Percentiles rank a stretch among this genome's conserved stretches.
Conservation (phyloP, 2,888 invertebrate genomes). For the Spatulosminthurus flaviceps region DNA sequence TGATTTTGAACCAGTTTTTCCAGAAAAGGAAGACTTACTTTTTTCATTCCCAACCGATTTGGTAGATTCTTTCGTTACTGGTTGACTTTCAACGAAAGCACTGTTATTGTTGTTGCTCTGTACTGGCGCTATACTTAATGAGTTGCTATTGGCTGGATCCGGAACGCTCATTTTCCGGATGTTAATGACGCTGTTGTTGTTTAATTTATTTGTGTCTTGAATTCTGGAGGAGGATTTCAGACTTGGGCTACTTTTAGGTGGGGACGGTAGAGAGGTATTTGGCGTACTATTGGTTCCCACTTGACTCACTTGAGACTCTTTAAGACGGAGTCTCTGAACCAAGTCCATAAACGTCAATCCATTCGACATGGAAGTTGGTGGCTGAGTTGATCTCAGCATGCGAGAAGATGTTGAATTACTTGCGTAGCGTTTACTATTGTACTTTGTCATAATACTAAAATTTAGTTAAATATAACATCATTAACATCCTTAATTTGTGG, state of each 20-base stretch:
- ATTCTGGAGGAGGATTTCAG: neutral
- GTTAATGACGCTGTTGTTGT: neutral
- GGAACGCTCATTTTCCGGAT: neutral
- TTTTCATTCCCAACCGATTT: neutral
- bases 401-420: slow-evolving; percentile 11
- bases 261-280: neutral
- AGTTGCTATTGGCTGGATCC: neutral
- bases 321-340: slow-evolving; percentile 57
- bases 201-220: neutral
- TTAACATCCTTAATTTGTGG: neutral
- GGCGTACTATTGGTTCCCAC: neutral
- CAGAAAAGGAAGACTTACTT: neutral
- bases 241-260: neutral
- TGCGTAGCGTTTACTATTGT: slow-evolving; percentile 40
- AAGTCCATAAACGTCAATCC: slow-evolving; percentile 60
- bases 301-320: slow-evolving; percentile 42
- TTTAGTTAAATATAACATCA: slow-evolving; percentile 4
- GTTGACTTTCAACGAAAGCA: too few relatives aligned
- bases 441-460: slow-evolving; percentile 54
- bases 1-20: neutral
- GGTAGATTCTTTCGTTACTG: neutral
- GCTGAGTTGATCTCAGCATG: neutral
- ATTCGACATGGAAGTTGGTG: neutral
- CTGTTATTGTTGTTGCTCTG: neutral
- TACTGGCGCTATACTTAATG: neutral